Conservation (phyloP, 2,888 invertebrate genomes). For the Drosophila maculinotata region DNA sequence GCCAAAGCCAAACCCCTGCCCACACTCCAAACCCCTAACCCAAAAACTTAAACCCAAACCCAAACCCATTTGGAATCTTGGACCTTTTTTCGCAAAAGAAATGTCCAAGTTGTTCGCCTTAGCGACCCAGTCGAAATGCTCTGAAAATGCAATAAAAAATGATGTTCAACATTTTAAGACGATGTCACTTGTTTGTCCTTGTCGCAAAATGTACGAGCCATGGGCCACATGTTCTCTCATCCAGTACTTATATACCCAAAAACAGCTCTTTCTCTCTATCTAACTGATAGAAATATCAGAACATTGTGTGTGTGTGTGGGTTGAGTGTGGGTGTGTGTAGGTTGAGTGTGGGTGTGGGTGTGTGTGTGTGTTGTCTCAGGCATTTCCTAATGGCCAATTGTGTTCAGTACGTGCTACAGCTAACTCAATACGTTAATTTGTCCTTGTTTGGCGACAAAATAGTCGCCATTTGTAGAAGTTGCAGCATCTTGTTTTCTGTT, state of each 20-base stretch:
- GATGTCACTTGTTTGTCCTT: slow-evolving; percentile 66
- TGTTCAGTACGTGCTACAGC: slow-evolving; percentile 60
- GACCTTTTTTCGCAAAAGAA: slow-evolving; percentile 40
- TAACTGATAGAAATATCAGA: slow-evolving; percentile 46
- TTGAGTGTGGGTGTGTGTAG: not conserved
- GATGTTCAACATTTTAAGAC: slow-evolving; percentile 69
- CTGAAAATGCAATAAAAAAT: slow-evolving; percentile 68
- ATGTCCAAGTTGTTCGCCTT: slow-evolving; percentile 37
- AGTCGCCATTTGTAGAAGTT: slow-evolving; percentile 54
- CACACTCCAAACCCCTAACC: too few relatives aligned
- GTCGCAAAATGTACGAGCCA: slow-evolving; percentile 49
- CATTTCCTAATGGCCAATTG: slow-evolving; percentile 69
- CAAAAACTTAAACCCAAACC: slow-evolving; percentile 2
- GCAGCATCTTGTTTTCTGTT: slow-evolving; percentile 39
- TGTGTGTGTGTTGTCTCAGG: slow-evolving; percentile 38
- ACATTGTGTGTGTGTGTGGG: not conserved
- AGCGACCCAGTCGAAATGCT: slow-evolving; percentile 45
- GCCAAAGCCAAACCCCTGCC: not conserved
- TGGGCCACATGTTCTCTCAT: slow-evolving; percentile 50
- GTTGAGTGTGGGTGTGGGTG: slow-evolving; percentile 2
- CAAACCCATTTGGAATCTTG: slow-evolving; percentile 32
- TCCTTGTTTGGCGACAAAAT: slow-evolving; percentile 65
- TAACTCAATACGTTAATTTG: slow-evolving; percentile 70
- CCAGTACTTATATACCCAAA: slow-evolving; percentile 1
- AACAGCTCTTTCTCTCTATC: slow-evolving; percentile 20